Evolutionary conservation across 2,797 vertebrate species (phyloP).

Genomic region (Pteropus rufus): DNA sequence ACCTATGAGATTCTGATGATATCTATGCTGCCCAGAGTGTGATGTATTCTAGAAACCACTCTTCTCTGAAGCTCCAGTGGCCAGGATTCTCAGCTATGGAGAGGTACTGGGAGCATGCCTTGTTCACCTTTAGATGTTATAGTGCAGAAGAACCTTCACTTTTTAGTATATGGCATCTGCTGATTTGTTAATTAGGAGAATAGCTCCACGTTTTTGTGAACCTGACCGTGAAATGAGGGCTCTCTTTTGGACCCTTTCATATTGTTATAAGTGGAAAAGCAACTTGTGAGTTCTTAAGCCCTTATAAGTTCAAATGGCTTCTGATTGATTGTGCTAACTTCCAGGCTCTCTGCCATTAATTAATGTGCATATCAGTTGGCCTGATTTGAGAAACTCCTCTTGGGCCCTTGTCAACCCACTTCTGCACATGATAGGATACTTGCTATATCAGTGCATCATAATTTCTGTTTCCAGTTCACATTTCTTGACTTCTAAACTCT

Average conservation of each 20-base stretch:
- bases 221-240: neutral
- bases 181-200: neutral
- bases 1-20: neutral
- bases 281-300: neutral
- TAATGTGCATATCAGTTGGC: neutral
- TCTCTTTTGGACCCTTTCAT: neutral
- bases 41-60: neutral
- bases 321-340: neutral
- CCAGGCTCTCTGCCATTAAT: neutral
- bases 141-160: neutral
- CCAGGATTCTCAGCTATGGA: neutral
- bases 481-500: neutral
- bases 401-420: neutral
- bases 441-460: neutral
- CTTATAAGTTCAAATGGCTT: neutral
- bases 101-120: neutral
- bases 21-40: neutral
- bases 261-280: neutral
- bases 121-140: neutral
- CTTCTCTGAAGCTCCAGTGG: neutral
- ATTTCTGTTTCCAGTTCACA: neutral
- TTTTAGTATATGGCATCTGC: neutral
- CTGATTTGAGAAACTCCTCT: conserved; percentile 8
- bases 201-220: neutral
- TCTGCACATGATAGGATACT: neutral